phyloP scores from a whole-genome alignment of 2,888 invertebrate genomes.

The Venusia cambrica region DNA sequence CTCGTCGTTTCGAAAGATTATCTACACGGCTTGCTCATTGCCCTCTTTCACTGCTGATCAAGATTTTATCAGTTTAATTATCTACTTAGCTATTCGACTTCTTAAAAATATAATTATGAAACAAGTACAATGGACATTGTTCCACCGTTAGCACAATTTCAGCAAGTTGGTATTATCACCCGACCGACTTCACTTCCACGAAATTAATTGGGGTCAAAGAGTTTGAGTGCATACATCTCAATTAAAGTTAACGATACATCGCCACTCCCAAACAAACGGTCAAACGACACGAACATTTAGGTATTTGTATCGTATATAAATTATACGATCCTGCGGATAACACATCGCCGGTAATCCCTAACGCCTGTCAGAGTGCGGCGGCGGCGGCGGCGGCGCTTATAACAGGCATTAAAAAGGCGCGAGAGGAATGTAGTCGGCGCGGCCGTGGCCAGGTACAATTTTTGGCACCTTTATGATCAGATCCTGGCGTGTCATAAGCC shows the following conservation, averaged over 20 bases:
- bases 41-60: slow-evolving; percentile 13
- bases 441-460: slow-evolving; percentile 70
- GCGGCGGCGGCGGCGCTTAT: too few relatives aligned
- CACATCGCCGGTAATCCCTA: slow-evolving; percentile 48
- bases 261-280: slow-evolving; percentile 35
- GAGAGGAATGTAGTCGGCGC: slow-evolving; percentile 70
- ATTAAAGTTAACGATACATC: slow-evolving; percentile 59
- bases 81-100: slow-evolving; percentile 14
- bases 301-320: slow-evolving; percentile 21
- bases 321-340: slow-evolving; percentile 24
- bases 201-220: slow-evolving; percentile 78
- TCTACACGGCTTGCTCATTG: slow-evolving; percentile 1
- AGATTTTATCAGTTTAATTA: slow-evolving; percentile 24
- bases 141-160: slow-evolving; percentile 49
- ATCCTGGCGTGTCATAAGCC: slow-evolving; percentile 78
- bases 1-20: slow-evolving; percentile 9
- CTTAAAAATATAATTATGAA: slow-evolving; percentile 30
- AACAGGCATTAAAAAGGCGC: slow-evolving; percentile 72
- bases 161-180: slow-evolving; percentile 71
- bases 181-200: slow-evolving; percentile 69
- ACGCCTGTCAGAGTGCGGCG: slow-evolving; percentile 42
- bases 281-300: slow-evolving; percentile 26
- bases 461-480: slow-evolving; percentile 79
- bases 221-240: slow-evolving; percentile 75
- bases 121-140: slow-evolving; percentile 42